Base-by-base conservation (phyloP, 2,888 invertebrate genomes). In the Nycteola revayana region DNA sequence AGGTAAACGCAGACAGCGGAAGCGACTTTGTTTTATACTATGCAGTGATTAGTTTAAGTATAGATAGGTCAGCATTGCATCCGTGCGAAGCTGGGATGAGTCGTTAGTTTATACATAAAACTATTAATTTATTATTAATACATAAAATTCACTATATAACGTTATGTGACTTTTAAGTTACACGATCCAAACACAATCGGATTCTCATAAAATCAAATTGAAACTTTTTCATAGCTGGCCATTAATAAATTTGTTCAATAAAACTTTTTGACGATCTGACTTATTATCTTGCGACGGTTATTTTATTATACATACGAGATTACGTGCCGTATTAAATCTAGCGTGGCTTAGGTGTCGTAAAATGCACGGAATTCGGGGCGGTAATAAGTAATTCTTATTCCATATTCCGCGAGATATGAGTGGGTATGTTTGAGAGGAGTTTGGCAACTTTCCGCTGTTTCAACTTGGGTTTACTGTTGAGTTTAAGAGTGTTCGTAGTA, bases 301-400 rank as follows among this genome's bases (percentile, higher is more conserved):
- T 56, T 56, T 56, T 55, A 55, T 52, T 56, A 46, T 42, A 42
- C 36, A 23, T 52, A 40, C 36, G 34, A 53, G 47, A 55, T 58
- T 58, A 58, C 44, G 32, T 32, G 34, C 36, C 10, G 50, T 27
- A 49, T 46, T 50, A 55, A 37, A 43, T 42, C 30, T 28, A 46
- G 32, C 44, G 38, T 40, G 25, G 38, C 39, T 31, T 32, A 23
- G 10, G 33, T 36, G 41, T 26, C 43, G 45, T 59, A 59, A 58
- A 59, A 47, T 46, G 46, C 44, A 57, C 42, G 47, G 36, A 42
- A 41, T 48, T 47, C 42, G 21, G 25, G 27, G 42, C 35, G 49
- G 49, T 60, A 57, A 59, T 57, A 46, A 48, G 52, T 57, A 42
- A 59, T 59, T 59, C 60, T 54, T 57, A 59, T 57, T 51, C 60